These are phyloP conservation scores for Pocota personata DNA, from an alignment of 2,888 invertebrate species.

Conservation along the genomic window DNA sequence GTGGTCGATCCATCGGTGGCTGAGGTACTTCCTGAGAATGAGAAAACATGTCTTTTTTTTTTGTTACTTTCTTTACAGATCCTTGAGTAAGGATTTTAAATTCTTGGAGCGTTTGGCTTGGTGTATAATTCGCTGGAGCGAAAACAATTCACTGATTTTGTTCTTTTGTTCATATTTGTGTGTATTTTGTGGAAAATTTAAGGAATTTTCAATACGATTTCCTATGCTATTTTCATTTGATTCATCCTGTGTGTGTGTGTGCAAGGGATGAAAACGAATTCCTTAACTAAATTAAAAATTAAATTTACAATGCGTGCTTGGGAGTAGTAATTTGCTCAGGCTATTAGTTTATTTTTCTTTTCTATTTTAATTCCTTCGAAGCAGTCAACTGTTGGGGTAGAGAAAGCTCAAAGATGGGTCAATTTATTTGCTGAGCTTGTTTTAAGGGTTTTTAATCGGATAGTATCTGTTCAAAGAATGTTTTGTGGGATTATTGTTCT, in stretches of 20 bases:
- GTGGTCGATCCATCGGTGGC: conserved; percentile 76
- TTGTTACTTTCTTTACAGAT: not conserved
- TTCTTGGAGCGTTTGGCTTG: not conserved
- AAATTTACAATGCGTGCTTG: conserved; percentile 45
- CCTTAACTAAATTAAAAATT: conserved; percentile 45
- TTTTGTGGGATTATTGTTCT: not conserved
- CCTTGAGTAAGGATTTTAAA: conserved; percentile 24
- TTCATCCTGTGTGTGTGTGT: not conserved
- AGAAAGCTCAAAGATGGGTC: not conserved
- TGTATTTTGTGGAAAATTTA: conserved; percentile 45
- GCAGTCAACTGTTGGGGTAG: not conserved
- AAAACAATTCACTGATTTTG: conserved; percentile 53
- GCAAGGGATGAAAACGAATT: conserved; percentile 21
- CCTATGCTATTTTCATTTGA: not conserved
- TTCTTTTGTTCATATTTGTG: conserved; percentile 36
- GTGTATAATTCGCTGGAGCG: conserved; percentile 8
- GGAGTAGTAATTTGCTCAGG: conserved; percentile 35
- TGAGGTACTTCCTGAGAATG: conserved; percentile 10
- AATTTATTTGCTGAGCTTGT: not conserved
- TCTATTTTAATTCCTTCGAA: not conserved
- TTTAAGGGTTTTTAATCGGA: not conserved
- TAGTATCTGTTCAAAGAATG: not conserved
- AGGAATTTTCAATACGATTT: conserved; percentile 49
- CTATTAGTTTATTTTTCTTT: conserved; percentile 18
- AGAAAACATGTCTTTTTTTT: not conserved